phyloP scores from a whole-genome alignment of 2,797 vertebrate species.

The Anniella stebbinsi region DNA sequence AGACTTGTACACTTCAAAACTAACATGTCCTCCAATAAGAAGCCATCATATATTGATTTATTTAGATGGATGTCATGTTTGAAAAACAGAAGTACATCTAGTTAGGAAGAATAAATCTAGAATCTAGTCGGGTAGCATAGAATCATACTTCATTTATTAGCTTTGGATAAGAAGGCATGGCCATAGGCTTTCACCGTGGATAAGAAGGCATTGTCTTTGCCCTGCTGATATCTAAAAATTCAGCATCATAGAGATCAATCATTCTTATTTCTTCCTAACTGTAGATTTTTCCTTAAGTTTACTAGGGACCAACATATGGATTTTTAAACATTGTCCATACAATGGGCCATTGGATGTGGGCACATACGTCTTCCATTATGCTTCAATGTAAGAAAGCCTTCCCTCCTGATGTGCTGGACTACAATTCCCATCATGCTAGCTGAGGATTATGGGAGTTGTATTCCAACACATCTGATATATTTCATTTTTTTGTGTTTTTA shows the following conservation, averaged over 20 bases:
- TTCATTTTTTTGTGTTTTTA: too few species aligned
- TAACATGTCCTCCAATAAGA: neutral
- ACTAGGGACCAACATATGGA: neutral
- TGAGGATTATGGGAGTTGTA: too few species aligned
- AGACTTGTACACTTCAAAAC: neutral
- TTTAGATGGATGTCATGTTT: neutral
- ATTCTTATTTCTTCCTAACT: neutral
- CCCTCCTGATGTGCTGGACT: too few species aligned
- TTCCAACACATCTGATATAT: too few species aligned
- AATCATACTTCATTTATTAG: neutral
- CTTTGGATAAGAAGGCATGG: neutral
- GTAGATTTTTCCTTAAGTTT: neutral
- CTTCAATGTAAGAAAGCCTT: too few species aligned
- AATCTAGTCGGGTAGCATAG: neutral
- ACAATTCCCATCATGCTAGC: too few species aligned
- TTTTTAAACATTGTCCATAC: neutral
- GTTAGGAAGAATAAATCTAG: neutral
- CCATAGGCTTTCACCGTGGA: too few species aligned
- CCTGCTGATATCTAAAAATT: neutral
- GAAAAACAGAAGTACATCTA: neutral
- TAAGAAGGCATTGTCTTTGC: neutral
- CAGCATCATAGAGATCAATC: neutral
- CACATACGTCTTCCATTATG: neutral
- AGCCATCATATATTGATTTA: neutral
- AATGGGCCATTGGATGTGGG: neutral